Percentiles rank a stretch among this genome's conserved stretches.
Conservation (phyloP, 2,113 vertebrate genomes). For the Ciconia stormi region DNA sequence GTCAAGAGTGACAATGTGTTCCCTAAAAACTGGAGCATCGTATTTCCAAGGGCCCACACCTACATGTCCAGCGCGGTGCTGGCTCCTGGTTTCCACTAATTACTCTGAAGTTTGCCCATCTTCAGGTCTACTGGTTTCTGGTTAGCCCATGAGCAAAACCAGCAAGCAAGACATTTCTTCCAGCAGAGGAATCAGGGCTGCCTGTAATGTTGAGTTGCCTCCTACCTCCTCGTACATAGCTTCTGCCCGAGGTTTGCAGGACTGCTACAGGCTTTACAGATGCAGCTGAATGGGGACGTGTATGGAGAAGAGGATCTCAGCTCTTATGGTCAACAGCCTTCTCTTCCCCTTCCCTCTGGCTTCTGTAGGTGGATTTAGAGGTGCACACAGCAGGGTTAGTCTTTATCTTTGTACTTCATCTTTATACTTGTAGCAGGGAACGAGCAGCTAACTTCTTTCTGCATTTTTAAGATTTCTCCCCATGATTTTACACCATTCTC, state of each 20-base stretch:
- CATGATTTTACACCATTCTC: not conserved
- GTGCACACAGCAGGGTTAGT: no score
- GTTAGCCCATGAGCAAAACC: not conserved
- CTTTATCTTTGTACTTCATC: not conserved
- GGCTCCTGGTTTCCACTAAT: not conserved
- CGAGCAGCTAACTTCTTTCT: not conserved
- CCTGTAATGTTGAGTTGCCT: not conserved
- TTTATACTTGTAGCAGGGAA: not conserved
- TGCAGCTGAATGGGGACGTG: not conserved
- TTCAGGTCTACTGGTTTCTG: not conserved
- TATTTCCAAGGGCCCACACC: not conserved
- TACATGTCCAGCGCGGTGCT: not conserved
- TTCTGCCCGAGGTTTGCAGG: not conserved
- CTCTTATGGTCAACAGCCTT: not conserved
- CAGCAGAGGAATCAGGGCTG: not conserved
- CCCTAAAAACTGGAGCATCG: not conserved
- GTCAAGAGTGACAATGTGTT: not conserved
- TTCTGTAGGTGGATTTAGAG: not conserved
- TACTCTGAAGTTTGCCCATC: not conserved
- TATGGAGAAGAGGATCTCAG: not conserved
- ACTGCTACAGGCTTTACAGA: not conserved
- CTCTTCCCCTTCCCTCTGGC: not conserved
- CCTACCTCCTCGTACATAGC: not conserved
- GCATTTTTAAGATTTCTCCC: not conserved
- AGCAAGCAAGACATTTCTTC: not conserved